A percentile compares a stretch with the other conserved stretches of the same genome.
phyloP scores from a whole-genome alignment of 2,797 vertebrate species.

The Syngnathus acus region DNA sequence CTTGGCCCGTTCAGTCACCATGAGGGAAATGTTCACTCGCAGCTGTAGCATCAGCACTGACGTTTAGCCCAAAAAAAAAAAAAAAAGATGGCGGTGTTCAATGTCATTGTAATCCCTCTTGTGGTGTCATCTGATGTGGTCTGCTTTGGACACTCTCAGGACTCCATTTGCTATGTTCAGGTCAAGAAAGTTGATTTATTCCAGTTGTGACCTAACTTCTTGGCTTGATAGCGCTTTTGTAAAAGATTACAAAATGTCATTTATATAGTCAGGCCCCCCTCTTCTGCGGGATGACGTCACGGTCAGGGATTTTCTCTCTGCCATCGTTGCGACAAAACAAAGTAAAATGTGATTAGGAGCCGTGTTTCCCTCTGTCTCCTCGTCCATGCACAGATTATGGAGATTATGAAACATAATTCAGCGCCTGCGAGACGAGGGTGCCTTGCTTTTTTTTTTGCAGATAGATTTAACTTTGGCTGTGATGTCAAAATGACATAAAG shows the following conservation, averaged over 20 bases:
- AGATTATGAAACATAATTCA: conserved; percentile 36
- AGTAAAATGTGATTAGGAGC: conserved; percentile 34
- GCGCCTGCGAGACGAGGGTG: conserved; percentile 10
- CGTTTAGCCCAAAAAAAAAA: conserved; percentile 60
- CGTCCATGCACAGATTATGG: conserved; percentile 38
- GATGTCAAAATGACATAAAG: conserved; percentile 48
- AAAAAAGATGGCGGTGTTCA: conserved; percentile 23
- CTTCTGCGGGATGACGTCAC: conserved; percentile 32
- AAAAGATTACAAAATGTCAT: conserved; percentile 15
- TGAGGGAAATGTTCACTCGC: conserved; percentile 90
- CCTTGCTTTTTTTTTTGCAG: not conserved
- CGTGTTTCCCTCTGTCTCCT: conserved; percentile 30
- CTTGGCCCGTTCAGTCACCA: conserved; percentile 86
- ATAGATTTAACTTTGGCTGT: conserved; percentile 35
- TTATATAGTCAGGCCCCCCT: conserved; percentile 16
- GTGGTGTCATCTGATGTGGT: conserved; percentile 26
- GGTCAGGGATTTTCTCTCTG: conserved; percentile 44
- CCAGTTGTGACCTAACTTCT: not conserved
- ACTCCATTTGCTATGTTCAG: conserved; percentile 47
- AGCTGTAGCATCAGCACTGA: conserved; percentile 97
- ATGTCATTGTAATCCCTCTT: conserved; percentile 23
- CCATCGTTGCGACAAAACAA: conserved; percentile 45
- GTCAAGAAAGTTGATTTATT: conserved; percentile 21
- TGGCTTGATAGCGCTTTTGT: not conserved
- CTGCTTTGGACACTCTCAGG: conserved; percentile 53